Evolutionary conservation across 2,888 invertebrate species (phyloP), one percentile per base, ranked within the genome.

Genomic region (Myopa tessellatipennis): DNA sequence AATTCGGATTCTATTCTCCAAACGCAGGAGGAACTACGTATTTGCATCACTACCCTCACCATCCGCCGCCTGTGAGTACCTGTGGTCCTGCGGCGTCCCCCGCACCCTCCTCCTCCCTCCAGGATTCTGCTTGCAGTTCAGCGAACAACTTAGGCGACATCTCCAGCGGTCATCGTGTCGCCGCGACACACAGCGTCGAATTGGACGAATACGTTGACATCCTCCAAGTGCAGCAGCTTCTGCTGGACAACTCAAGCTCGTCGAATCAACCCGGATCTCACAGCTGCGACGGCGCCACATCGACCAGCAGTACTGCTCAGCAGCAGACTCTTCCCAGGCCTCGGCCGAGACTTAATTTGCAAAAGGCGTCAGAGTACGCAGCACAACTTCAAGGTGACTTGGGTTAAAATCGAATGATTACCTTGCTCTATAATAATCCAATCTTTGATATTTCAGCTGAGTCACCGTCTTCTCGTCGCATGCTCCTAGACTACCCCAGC

Each of bases 181-280:
- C 58, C 6, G 36, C 58, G 12, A 14, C 78, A 2, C 60, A 69
- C 74, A 40, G 45, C 70, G 86, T 83, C 14, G 88, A 89, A 83
- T 85, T 91, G 68, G 93, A 94, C 90, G 95, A 95, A 90, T 95
- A 94, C 90, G 95, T 95, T 88, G 95, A 95, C 90, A 95, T 95
- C 85, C 92, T 95, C 78, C 95, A 95, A 88, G 95, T 95, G 88
- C 94, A 94, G 86, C 92, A 94, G 88, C 90, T 94, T 84, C 91
- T 94, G 83, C 91, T 94, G 88, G 92, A 92, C 82, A 87, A 88
- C 18, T 87, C 89, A 69, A 85, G 85, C 58, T 77, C 86, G 65
- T 83, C 85, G 38, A 83, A 73, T 70, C 83, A 70, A 69, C 82
- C 18, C 12, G 52, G 18, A 65, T 12, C n/a, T 74, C 77, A 60